phyloP scores from a whole-genome alignment of 2,113 vertebrate genomes.

The Oophaga pumilio region DNA sequence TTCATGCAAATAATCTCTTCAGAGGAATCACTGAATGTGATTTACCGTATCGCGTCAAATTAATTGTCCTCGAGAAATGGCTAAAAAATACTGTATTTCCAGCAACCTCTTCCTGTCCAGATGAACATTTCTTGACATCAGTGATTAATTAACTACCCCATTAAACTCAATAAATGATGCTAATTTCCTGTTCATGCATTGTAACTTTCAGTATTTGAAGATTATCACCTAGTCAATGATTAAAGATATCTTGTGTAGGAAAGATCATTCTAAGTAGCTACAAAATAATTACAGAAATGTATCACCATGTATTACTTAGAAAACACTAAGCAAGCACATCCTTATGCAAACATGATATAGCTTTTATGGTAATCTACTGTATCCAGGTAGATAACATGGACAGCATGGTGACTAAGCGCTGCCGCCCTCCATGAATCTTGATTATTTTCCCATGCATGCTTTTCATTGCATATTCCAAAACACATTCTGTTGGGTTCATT shows the following conservation, averaged over 20 bases:
- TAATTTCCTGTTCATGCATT: not conserved
- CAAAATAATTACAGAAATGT: not conserved
- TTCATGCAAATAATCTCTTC: not conserved
- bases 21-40: not conserved
- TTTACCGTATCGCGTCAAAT: not conserved
- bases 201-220: not conserved
- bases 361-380: too few relatives aligned
- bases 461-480: too few relatives aligned
- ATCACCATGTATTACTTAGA: too few relatives aligned
- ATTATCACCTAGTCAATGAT: not conserved
- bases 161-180: conserved; percentile 11
- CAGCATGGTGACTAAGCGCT: too few relatives aligned
- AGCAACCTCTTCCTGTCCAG: conserved; percentile 4
- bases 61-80: conserved; percentile 16
- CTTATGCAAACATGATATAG: too few relatives aligned
- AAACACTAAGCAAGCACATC: too few relatives aligned
- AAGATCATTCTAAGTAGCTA: not conserved
- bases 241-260: not conserved
- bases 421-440: too few relatives aligned
- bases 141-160: conserved; percentile 7
- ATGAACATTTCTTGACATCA: conserved; percentile 8
- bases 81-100: not conserved
- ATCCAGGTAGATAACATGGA: too few relatives aligned
- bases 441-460: too few relatives aligned
- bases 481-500: too few relatives aligned